These are phyloP conservation scores for western clawed frog (Xenopus tropicalis) DNA, from an alignment of 2,113 vertebrate species.

Conservation along the genomic window UCB_Xtro_10.0 CM004447.2:101486501-101487000, in stretches of 20 bases:
- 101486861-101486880: too few relatives aligned
- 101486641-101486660: not conserved
- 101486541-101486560: conserved; percentile 11
- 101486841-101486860: too few relatives aligned
- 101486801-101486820: not conserved
- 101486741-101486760: not conserved
- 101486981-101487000: not conserved
- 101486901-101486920: too few relatives aligned
- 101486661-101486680: too few relatives aligned
- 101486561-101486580: not conserved
- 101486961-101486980: not conserved
- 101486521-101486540: not conserved
- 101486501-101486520: conserved; percentile 4
- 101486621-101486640: not conserved
- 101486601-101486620: not conserved
- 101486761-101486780: not conserved
- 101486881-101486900: too few relatives aligned
- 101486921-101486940: too few relatives aligned
- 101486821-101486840: too few relatives aligned
- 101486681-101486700: too few relatives aligned
- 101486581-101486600: not conserved
- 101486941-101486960: not conserved
- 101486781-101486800: conserved; percentile 1
- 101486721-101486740: not conserved
- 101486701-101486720: too few relatives aligned